Evolutionary conservation across 2,888 invertebrate species (phyloP), one percentile per base, ranked within the genome.

Genomic region (Drosophila falleni): DNA sequence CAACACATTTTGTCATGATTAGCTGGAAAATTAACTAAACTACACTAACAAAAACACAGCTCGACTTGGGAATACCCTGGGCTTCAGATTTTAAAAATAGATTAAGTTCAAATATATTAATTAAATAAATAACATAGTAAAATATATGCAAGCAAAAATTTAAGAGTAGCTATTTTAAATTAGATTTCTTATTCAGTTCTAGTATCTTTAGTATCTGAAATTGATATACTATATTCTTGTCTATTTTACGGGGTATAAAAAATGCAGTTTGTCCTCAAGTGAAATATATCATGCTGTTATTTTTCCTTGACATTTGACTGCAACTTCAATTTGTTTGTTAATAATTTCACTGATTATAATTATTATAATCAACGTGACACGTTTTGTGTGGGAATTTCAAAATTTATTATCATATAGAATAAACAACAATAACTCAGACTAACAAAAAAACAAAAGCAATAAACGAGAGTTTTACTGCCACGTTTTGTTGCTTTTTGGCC

Each of bases 231-330:
- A 11, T 5, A 19, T 2, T 16, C 5, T 42, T 42, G 2, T 5
- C 11, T 19, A 19, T 19, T n/a, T 50, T 23, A 33, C 50, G 15
- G 26, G 15, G 15, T 39, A 51, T 26, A 15, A 35, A 10, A 16
- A 23, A 3, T 26, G 37, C 37, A 37, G 50, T 50, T 50, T 35
- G 31, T 2, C 6, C 31, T 13, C 6, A 33, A 50, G n/a, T 51
- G 10, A 35, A 35, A 23, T 19, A 23, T 8, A 37, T 61, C 10
- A 26, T 46, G 8, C 3, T 53, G 37, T 11, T 37, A 49, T 26
- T 39, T 49, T 29, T 58, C 54, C 61, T 59, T 79, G 71, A 62
- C 59, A 74, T 71, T 61, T 69, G 8, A 35, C 23, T 35, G 23
- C 5, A 23, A 59, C 16, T 39, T 29, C 4, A 11, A 44, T 19